A percentile compares a stretch with the other conserved stretches of the same genome.
These are phyloP conservation scores for Drosophila biarmipes DNA, from an alignment of 1,140 invertebrate species.

Conservation along the genomic window DNA sequence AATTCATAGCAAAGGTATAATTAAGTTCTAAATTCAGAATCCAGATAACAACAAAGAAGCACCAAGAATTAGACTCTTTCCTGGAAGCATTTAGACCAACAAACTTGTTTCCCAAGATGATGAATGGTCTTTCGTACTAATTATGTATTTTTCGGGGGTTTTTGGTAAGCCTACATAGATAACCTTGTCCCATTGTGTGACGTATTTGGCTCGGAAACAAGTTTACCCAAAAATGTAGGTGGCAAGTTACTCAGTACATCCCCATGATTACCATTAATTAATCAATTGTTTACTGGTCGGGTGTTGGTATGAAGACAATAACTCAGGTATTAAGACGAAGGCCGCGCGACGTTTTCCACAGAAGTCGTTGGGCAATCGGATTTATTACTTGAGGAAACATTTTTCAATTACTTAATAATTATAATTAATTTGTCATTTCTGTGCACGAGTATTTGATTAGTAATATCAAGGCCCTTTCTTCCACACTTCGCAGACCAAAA, in stretches of 20 bases:
- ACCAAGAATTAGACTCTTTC: conserved; percentile 15
- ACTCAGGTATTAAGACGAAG: conserved; percentile 11
- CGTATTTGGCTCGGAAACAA: neutral
- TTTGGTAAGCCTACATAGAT: conserved; percentile 31
- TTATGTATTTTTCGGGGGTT: conserved; percentile 33
- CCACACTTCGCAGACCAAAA: too few species aligned
- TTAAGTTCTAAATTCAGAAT: conserved; percentile 18
- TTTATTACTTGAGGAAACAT: neutral
- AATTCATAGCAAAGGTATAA: conserved; percentile 7
- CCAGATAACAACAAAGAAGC: conserved; percentile 2
- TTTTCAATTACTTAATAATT: conserved; percentile 13
- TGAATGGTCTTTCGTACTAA: conserved; percentile 16
- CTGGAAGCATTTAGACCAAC: conserved; percentile 28
- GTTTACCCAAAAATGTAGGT: conserved; percentile 11
- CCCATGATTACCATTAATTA: conserved; percentile 13
- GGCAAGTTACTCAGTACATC: conserved; percentile 13
- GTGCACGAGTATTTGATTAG: neutral
- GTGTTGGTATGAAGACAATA: neutral
- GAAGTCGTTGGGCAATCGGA: neutral
- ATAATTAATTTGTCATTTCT: conserved; percentile 4
- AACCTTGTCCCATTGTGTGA: conserved; percentile 25
- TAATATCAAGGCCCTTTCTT: neutral
- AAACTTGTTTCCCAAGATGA: conserved; percentile 23
- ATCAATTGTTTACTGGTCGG: conserved; percentile 6
- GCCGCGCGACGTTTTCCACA: neutral